Percentiles rank a stretch among this genome's conserved stretches.
Evolutionary conservation across 2,797 vertebrate species (phyloP).

Genomic region (Urocyon cinereoargenteus): DNA sequence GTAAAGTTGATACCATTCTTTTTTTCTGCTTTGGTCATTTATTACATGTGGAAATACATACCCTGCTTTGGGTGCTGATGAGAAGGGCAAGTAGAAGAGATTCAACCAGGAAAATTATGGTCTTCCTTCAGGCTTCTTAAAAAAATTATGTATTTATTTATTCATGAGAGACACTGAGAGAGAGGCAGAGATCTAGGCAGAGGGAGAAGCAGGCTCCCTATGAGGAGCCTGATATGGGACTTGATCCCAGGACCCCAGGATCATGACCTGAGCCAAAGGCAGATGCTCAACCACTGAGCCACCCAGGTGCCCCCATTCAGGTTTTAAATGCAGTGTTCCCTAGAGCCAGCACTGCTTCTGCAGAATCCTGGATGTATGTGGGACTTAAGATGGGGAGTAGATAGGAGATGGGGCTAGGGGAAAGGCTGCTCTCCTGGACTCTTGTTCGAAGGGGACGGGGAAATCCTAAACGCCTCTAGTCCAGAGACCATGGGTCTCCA

Average conservation of each 20-base stretch:
- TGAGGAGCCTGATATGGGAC: too few species aligned
- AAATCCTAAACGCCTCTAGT: neutral
- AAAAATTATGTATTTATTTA: too few species aligned
- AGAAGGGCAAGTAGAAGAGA: neutral
- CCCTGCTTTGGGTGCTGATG: neutral
- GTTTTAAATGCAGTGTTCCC: neutral
- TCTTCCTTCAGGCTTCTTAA: neutral
- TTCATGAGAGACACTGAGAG: too few species aligned
- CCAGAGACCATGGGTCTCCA: neutral
- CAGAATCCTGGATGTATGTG: neutral
- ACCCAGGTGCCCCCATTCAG: neutral
- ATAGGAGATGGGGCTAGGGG: neutral
- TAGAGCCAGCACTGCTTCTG: neutral
- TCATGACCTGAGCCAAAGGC: too few species aligned
- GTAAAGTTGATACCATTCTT: neutral
- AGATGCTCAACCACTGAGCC: too few species aligned
- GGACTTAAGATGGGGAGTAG: neutral
- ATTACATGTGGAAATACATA: neutral
- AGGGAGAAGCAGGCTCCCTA: too few species aligned
- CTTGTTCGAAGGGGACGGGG: neutral
- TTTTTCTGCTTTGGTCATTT: slow-evolving; percentile 19
- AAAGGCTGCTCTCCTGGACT: neutral
- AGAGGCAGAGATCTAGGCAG: too few species aligned
- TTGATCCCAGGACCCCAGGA: too few species aligned
- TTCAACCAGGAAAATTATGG: neutral